phyloP scores from a whole-genome alignment of 23 tunicate species.

The Styela plicata region DNA sequence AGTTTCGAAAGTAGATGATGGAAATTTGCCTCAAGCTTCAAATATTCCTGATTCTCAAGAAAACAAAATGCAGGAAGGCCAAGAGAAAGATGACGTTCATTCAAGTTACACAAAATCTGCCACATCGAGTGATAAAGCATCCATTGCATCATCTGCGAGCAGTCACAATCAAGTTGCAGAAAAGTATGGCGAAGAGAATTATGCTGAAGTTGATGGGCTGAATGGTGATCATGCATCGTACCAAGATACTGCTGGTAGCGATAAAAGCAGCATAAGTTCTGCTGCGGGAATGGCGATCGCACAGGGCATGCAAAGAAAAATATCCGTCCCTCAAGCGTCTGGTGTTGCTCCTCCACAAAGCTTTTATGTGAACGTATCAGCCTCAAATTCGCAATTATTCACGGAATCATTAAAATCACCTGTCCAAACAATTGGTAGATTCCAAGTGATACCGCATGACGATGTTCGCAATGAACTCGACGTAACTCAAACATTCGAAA shows the following conservation, averaged over 20 bases:
- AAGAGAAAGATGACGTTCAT: background rate
- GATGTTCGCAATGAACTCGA: background rate
- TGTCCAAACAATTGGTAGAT: constrained; percentile 46
- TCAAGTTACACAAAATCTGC: background rate
- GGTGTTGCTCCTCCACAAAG: background rate
- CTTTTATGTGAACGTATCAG: background rate
- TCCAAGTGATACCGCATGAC: constrained; percentile 39
- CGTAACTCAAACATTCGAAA: background rate
- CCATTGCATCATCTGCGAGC: background rate
- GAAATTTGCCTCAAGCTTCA: background rate
- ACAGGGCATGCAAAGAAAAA: constrained; percentile 3
- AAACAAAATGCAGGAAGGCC: background rate
- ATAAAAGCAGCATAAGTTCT: constrained; percentile 26
- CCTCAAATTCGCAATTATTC: background rate
- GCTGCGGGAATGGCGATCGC: background rate
- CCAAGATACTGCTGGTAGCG: constrained; percentile 23
- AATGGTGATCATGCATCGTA: constrained; percentile 13
- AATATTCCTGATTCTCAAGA: background rate
- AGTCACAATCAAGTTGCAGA: background rate
- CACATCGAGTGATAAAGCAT: background rate
- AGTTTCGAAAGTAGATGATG: constrained; percentile 24
- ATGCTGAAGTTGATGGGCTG: background rate
- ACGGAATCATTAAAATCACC: constrained; percentile 31
- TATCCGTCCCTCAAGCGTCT: background rate
- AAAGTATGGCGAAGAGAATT: background rate